Percentiles rank a stretch among this genome's conserved stretches.
Conservation (phyloP, 2,113 vertebrate genomes). For the Archocentrus centrarchus region DNA sequence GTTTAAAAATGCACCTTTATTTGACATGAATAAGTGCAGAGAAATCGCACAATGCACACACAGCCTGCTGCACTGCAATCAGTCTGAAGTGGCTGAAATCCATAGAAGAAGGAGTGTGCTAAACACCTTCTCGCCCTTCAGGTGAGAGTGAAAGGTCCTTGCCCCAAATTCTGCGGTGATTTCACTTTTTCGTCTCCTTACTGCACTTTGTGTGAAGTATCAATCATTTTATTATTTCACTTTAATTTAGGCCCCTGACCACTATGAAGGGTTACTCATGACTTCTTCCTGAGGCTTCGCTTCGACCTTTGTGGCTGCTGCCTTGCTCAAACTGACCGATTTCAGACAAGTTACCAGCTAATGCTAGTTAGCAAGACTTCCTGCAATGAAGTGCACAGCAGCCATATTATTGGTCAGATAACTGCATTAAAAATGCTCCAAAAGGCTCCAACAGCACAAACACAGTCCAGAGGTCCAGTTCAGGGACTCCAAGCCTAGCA, state of each 20-base stretch:
- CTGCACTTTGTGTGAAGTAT: no score
- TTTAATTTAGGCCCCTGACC: not conserved
- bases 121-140: not conserved
- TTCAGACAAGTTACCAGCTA: not conserved
- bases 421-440: not conserved
- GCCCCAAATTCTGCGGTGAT: no score
- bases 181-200: no score
- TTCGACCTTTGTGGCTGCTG: not conserved
- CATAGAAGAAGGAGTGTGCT: not conserved
- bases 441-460: not conserved
- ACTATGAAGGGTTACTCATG: not conserved
- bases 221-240: not conserved
- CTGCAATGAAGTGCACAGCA: not conserved
- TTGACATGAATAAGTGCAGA: not conserved
- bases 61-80: not conserved
- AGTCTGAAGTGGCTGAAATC: not conserved
- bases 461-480: not conserved
- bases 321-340: not conserved
- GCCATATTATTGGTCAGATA: not conserved
- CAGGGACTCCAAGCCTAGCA: not conserved
- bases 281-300: not conserved
- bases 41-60: not conserved
- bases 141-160: not conserved
- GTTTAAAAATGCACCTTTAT: not conserved
- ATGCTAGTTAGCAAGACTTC: not conserved